Base-by-base conservation (phyloP, 2,888 invertebrate genomes). In the Cataglyphis livida region DNA sequence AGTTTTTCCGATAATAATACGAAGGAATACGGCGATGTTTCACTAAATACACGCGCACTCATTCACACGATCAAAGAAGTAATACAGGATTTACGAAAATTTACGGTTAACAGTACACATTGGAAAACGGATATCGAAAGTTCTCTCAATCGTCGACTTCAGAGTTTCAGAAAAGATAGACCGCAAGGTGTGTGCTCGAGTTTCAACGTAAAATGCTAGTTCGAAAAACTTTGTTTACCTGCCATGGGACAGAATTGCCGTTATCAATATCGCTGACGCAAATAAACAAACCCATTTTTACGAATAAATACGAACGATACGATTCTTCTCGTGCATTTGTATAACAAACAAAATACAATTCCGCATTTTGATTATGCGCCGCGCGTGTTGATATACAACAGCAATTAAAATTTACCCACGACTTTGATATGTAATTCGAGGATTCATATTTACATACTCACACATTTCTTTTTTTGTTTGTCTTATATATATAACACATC, bases 271-370 rank as follows among this genome's bases (percentile, higher is more conserved):
- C 48, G 48, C 5, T 44, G 51, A 32, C n/a, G 68, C n/a, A 32
- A 68, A 51, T 51, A 68, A 68, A 51, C 18, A 68, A 51, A 51
- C n/a, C n/a, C 32, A 51, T 51, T 32, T 9, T n/a, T n/a, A 32
- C 51, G 48, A 68, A 68, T 32, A 32, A 51, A 68, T 51, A 68
- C 32, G 5, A 15, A 32, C 68, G n/a, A 68, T 18, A 28, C 12
- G 1, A 5, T 5, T 28, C 38, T 48, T 9, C n/a, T 25, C 15
- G 32, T 25, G 15, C 32, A 38, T 25, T 48, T 28, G 38, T n/a
- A 32, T 6, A 15, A 10, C 48, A 12, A 18, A 32, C 48, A 6
- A 32, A 66, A 66, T 28, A 28, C 66, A 51, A 51, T 68, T 51
- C 12, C 32, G 32, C 51, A n/a, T n/a, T 65, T 44, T 25, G 21